Base-by-base conservation (phyloP, 2,888 invertebrate genomes). In the Leucania comma region DNA sequence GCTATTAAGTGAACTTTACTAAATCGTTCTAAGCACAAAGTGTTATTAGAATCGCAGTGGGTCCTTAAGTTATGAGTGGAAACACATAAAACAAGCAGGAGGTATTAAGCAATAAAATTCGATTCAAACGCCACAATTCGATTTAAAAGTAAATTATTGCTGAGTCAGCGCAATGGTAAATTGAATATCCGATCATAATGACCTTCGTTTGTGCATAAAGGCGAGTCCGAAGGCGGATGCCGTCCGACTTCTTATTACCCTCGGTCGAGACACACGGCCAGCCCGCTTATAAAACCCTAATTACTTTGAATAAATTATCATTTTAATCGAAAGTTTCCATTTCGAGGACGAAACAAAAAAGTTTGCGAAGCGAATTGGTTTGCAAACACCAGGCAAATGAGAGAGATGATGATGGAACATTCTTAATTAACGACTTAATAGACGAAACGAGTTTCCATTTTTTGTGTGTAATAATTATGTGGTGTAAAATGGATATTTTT, bases 121-220 rank as follows among this genome's bases (percentile, higher is more conserved):
- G 84, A 89, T 88, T 87, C 85, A 86, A 89, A 89, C 75, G 88
- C 88, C 89, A 87, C 91, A 90, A 90, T 88, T 90, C 90, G 90
- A 93, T 92, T 93, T 87, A 88, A 91, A 91, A 89, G 86, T 90
- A 90, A 92, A 91, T 93, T 92, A 92, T 91, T 91, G 90, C 89
- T 90, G 91, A 93, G 90, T 93, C 92, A 91, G 90, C 87, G 90
- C 89, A 88, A 88, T 89, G 86, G 89, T 93, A 92, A 93, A 94
- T 94, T 93, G 92, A 94, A 94, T 93, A 93, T 91, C 89, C 89
- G 89, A 86, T 89, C 86, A 88, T 92, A 93, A 93, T 93, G 92
- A 93, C 91, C 92, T 92, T 92, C 92, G 92, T 89, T 93, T 93
- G 92, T 91, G 92, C 90, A 92, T 91, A 91, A 91, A 90, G 89